Evolutionary conservation across 2,113 vertebrate species (phyloP).

Genomic region (Heterocephalus glaber): DNA sequence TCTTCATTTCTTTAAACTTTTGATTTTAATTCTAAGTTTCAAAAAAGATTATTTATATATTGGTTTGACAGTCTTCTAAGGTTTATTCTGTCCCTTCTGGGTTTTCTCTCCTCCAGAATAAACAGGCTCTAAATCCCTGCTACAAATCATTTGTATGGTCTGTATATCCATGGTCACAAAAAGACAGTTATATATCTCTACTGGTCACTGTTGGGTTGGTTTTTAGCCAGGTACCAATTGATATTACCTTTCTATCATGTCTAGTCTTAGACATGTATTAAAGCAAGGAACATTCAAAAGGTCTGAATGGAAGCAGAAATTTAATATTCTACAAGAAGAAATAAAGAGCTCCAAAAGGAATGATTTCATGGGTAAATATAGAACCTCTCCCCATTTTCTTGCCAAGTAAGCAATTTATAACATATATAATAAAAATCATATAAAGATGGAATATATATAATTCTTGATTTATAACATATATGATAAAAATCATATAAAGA

Average conservation of each 20-base stretch:
- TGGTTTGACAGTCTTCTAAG: conserved; percentile 20
- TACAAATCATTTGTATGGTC: conserved; percentile 7
- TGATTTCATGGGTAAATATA: not conserved
- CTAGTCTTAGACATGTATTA: not conserved
- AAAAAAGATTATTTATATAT: conserved; percentile 53
- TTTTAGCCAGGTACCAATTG: not conserved
- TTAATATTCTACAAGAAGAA: conserved; percentile 23
- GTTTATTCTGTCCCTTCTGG: not conserved
- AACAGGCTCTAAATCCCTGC: conserved; percentile 4
- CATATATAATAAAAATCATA: not conserved
- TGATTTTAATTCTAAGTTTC: conserved; percentile 55
- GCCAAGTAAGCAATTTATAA: not conserved
- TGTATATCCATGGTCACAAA: not conserved
- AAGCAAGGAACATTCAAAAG: not conserved
- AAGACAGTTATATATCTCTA: not conserved
- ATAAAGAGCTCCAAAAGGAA: not conserved
- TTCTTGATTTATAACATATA: not conserved
- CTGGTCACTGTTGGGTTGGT: not conserved
- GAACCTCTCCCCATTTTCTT: not conserved
- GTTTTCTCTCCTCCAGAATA: conserved; percentile 48
- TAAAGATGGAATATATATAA: conserved; percentile 22
- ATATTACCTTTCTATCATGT: not conserved
- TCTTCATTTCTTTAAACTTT: conserved; percentile 35
- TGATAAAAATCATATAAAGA: not conserved
- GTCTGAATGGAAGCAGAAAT: conserved; percentile 12